Evolutionary conservation across 2,113 vertebrate species (phyloP).

Genomic region (Psettodes erumei): DNA sequence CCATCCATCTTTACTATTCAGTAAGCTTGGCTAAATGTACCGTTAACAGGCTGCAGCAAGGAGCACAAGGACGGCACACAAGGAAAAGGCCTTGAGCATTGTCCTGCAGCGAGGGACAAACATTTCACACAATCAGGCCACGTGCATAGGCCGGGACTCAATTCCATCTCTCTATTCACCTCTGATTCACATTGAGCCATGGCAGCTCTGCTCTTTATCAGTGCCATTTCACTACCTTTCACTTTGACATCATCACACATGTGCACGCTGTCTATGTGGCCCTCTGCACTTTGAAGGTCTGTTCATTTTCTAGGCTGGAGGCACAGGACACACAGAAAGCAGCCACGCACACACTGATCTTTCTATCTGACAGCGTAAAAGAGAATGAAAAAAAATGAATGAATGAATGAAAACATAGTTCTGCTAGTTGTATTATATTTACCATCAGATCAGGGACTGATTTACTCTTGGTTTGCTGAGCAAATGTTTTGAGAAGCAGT

Average conservation of each 20-base stretch:
- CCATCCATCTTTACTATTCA: slow-evolving; percentile 26
- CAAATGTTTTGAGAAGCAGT: background rate
- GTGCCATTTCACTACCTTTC: slow-evolving; percentile 56
- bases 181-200: slow-evolving; percentile 51
- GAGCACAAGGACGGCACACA: slow-evolving; percentile 44
- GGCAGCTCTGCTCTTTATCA: slow-evolving; percentile 76
- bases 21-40: slow-evolving; percentile 19
- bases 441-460: background rate
- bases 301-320: slow-evolving; percentile 60
- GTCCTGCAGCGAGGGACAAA: slow-evolving; percentile 47
- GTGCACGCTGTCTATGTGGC: slow-evolving; percentile 35
- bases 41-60: slow-evolving; percentile 37
- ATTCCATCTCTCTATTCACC: slow-evolving; percentile 62
- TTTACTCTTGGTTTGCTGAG: background rate
- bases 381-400: slow-evolving; percentile 12
- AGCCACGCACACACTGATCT: slow-evolving; percentile 24
- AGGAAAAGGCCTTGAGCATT: slow-evolving; percentile 63
- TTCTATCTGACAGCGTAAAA: slow-evolving; percentile 1
- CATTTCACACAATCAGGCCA: slow-evolving; percentile 54
- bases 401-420: slow-evolving; percentile 7
- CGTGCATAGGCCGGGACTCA: slow-evolving; percentile 36
- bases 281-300: slow-evolving; percentile 65
- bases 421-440: background rate
- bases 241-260: slow-evolving; percentile 58
- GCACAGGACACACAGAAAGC: slow-evolving; percentile 10